Base-by-base conservation (phyloP, 2,113 vertebrate genomes). In the Boulengeromyrus knoepffleri region DNA sequence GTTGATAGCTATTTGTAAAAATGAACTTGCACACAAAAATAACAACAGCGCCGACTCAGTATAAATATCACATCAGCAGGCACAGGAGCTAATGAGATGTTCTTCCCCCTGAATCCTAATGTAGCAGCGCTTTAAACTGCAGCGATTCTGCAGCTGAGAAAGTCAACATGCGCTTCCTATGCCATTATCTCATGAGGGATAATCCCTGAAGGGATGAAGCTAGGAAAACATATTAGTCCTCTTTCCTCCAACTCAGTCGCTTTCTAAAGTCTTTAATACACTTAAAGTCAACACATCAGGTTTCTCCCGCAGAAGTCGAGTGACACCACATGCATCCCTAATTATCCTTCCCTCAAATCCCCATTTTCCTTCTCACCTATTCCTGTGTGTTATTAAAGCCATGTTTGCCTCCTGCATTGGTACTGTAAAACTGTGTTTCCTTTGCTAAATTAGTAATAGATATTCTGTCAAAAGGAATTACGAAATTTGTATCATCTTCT, bases 161-260 rank as follows among this genome's bases (percentile, higher is more conserved):
- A 42, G 89, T 89, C 52, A 53, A 45, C 31, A 21, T 24, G 39
- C 8, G 3, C 87, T 87, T 49, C 19, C 87, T 62, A 1, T 15
- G 5, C 15, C n/a, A 50, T 85, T 62, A 85, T 85, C 52, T 47
- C 1, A 80, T 21, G 15, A 19, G 8, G 80, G 89, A 89, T 89
- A 58, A 85, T 89, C 89, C 89, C 42, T 83, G 77, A 85, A 89
- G 50, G 36, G 36, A 58, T 85, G 42, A 89, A 58, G 52, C 50
- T 36, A 49, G 89, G 84, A n/a, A 58, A 89, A 39, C 50, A 36
- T 36, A 45, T 21, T 56, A 49, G 42, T 56, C 50, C 19, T 31
- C 74, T 12, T 46, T 56, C 39, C 36, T 21, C 47, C 52, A 36
- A 85, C 39, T 36, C 85, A 56, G 66, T 47, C 24, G 1, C 49